Conservation (phyloP, 1,140 invertebrate genomes). For the Ips typographus region DNA sequence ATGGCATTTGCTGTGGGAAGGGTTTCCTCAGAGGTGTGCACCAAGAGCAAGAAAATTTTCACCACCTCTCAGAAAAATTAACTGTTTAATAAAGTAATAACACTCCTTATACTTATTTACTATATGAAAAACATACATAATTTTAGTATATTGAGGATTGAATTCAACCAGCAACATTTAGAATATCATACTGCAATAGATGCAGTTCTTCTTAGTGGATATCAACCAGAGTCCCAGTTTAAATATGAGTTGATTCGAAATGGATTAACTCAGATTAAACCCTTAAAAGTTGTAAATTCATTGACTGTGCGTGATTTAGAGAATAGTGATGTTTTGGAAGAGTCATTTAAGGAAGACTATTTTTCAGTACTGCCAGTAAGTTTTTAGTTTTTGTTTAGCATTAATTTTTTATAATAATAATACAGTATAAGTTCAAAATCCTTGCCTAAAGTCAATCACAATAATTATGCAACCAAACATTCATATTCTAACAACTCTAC, state of each 20-base stretch:
- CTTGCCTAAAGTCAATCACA: too few species aligned
- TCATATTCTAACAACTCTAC: too few species aligned
- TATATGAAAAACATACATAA: neutral
- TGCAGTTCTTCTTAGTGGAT: constrained; percentile 73
- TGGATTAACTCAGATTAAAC: constrained; percentile 28
- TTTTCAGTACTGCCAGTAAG: constrained; percentile 52
- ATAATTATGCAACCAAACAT: too few species aligned
- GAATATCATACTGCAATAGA: constrained; percentile 90
- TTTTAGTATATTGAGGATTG: constrained; percentile 71
- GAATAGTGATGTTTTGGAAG: constrained; percentile 8
- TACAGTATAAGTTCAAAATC: too few species aligned
- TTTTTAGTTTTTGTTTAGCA: constrained; percentile 11
- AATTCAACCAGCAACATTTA: constrained; percentile 78
- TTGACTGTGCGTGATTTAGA: constrained; percentile 16
- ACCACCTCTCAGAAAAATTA: constrained; percentile 64
- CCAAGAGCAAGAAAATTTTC: constrained; percentile 74
- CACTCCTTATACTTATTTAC: neutral
- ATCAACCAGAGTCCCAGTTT: constrained; percentile 36
- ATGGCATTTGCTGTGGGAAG: constrained; percentile 80
- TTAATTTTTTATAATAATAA: too few species aligned
- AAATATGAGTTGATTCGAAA: constrained; percentile 39
- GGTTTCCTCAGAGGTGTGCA: constrained; percentile 62
- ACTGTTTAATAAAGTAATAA: constrained; percentile 64
- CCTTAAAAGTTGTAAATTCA: neutral
- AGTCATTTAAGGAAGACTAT: constrained; percentile 34